Evolutionary conservation across 2,797 vertebrate genomes (phyloP), one percentile per base, ranked within the genome.

Genomic region (Myripristis murdjan): DNA sequence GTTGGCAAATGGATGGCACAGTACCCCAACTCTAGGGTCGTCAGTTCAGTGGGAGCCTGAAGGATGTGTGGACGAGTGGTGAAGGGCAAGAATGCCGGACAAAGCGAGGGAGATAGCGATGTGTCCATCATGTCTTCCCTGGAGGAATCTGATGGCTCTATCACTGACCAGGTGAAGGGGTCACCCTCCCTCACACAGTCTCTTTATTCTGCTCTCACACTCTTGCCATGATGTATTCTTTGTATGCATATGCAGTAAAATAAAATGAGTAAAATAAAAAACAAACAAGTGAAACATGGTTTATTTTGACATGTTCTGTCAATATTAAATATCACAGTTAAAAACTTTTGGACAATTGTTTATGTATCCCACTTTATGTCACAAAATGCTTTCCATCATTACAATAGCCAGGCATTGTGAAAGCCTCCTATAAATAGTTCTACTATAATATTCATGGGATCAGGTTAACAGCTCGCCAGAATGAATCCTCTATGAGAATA

Each of bases 1-100:
- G 89, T 92, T 95, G 93, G 93, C 92, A 92, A 94, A 94, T 68
- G 87, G 85, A 93, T 86, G 81, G 87, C 75, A 79, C 49, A 61
- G 72, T 75, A 77, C 63, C 82, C 85, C 41, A 70, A 67, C 76
- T 84, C 57, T 15, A 72, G 79, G 92, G 92, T 94, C 92, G 58
- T 46, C 41, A 63, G 87, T 93, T 92, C 87, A 91, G 72, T 18
- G 33, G 62, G 58, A 62, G 84, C 73, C 77, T 6, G 28, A 43
- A 73, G 84, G 84, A 76, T 49, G 68, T 63, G 68, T 60, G 64
- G 78, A 85, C 20, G 22, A 64, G 64, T 64, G 86, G 74, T 76
- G 75, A 85, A 68, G 74, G 70, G 66, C 22, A 77, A 74, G 75
- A 86, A 86, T 86, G 82, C 51, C 52, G 75, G 74, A 66, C 28